Base-by-base conservation (phyloP, 2,113 vertebrate species). In the Edolisoma coerulescens region DNA sequence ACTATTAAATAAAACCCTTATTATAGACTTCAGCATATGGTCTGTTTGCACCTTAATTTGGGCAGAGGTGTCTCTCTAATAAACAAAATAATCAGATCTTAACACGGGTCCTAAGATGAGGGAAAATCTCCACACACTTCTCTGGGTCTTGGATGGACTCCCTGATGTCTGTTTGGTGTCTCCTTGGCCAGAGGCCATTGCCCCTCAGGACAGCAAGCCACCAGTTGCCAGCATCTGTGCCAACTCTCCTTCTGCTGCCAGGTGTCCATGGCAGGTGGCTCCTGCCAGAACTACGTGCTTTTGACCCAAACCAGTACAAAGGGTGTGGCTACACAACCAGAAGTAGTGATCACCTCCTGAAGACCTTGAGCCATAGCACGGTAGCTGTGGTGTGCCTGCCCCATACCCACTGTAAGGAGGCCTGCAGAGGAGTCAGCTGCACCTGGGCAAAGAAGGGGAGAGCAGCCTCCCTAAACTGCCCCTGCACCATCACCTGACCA, bases 341-440 rank as follows among this genome's bases (percentile, higher is more conserved):
- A 37, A 32, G 45, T 16, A 47, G 37, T 23, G 35, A 33, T 7
- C 20, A 15, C 6, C 44, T 67, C 39, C n/a, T 32, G n/a, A 64
- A 61, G 63, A 56, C 24, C 39, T 47, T 33, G 75, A 59, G 23
- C 33, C 39, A 9, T 9, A 65, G 19, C 0, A 0, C 33, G 32
- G 84, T 2, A 23, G 32, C 41, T 71, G 19, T 15, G 1, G 0
- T 41, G 26, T 52, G n/a, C 9, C 4, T 42, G 16, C 9, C 56
- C 69, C 59, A 33, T 12, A 53, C 3, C 17, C 27, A 7, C 11
- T 20, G 9, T 13, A 44, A 33, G 18, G 21, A 21, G 41, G 47
- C 27, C 41, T 53, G 19, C 19, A 20, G 50, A 74, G 50, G 27
- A 56, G 28, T 28, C 63, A 61, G 35, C 12, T 28, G 11, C 17